phyloP scores from a whole-genome alignment of 1,140 invertebrate species.

The Sitophilus oryzae region DNA sequence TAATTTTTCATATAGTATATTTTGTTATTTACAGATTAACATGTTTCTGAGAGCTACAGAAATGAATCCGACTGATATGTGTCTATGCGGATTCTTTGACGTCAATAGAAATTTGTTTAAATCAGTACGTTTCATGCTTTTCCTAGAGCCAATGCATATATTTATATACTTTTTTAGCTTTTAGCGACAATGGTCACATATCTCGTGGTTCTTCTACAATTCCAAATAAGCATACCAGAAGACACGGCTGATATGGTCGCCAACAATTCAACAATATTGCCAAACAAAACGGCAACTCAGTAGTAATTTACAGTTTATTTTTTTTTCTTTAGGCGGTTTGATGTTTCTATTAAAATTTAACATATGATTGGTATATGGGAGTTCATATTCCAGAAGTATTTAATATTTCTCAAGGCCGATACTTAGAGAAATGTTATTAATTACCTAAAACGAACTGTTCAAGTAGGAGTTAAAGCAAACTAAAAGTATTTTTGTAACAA shows the following conservation, averaged over 20 bases:
- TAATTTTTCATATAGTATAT: constrained; percentile 2
- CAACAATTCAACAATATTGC: too few species aligned
- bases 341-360: too few species aligned
- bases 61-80: constrained; percentile 64
- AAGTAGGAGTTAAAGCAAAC: too few species aligned
- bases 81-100: constrained; percentile 61
- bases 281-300: too few species aligned
- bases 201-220: constrained; percentile 60
- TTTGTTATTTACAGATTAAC: constrained; percentile 48
- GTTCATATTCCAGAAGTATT: too few species aligned
- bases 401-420: too few species aligned
- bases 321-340: too few species aligned
- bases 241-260: constrained; percentile 33
- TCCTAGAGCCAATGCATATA: background rate
- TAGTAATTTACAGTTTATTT: too few species aligned
- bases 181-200: constrained; percentile 66
- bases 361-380: too few species aligned
- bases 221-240: constrained; percentile 64
- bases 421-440: too few species aligned
- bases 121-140: constrained; percentile 51
- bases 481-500: too few species aligned
- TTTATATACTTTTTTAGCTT: constrained; percentile 45
- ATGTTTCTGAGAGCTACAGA: constrained; percentile 64
- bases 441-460: too few species aligned
- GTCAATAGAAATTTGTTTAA: constrained; percentile 62